Base-by-base conservation (phyloP, 2,888 invertebrate genomes). In the Tetragonisca angustula region DNA sequence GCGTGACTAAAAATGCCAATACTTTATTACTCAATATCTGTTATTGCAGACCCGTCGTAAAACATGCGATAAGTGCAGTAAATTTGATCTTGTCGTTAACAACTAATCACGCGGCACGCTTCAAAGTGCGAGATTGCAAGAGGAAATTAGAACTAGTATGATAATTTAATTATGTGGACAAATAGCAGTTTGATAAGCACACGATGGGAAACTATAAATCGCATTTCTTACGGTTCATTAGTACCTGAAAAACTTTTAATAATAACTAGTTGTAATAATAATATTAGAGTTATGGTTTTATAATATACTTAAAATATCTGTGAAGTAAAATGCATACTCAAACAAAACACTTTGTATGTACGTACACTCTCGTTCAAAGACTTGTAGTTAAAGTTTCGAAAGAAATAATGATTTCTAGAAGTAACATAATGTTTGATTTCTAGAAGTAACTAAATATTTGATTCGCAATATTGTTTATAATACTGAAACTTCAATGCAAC, bases 121-220 rank as follows among this genome's bases (percentile, higher is more conserved):
- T 49, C 27, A 69, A 43, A 32, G 52, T 36, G 43, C 24, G 69
- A 70, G 65, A 65, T 73, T 70, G 52, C 49, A 4, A 50, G 36
- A 67, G 73, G 43, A 73, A 65, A 70, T 81, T 81, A 70, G 81
- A 73, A 21, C 24, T n/a, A 3, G 24, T 19, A 36, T 17, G 65
- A 70, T 77, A 83, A 83, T 83, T 83, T 54, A 72, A 74, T 81
- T 74, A 74, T 52, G 52, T 52, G 15, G 43, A 52, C 69, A 74
- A 32, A 27, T 56, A 64, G 27, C 52, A n/a, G 52, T 17, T 36
- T 21, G 56, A 68, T 19, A 27, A 61, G 13, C n/a, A 17, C 4
- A 36, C 19, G 21, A 59, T 15, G 24, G 13, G 24, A 9, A 71
- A 19, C 13, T 65, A 69, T 70, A 70, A 81, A 81, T 76, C 32